phyloP scores from a whole-genome alignment of 2,797 vertebrate genomes.

The Syncerus caffer region DNA sequence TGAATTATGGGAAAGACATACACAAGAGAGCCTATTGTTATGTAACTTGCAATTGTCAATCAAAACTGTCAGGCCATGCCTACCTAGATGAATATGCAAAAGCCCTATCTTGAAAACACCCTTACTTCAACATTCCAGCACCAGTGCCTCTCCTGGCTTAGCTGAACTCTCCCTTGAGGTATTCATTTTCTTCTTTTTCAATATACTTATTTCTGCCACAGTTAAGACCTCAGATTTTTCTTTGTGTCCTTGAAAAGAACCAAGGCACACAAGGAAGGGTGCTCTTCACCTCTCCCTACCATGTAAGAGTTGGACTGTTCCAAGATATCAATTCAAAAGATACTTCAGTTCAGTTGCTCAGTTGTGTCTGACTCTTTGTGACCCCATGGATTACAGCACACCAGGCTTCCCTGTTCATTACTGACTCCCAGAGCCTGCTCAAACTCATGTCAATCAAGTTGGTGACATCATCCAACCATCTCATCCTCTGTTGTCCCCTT shows the following conservation, averaged over 20 bases:
- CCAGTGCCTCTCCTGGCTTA: background rate
- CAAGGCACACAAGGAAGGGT: background rate
- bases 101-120: background rate
- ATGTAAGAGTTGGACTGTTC: background rate
- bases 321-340: background rate
- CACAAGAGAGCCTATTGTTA: background rate
- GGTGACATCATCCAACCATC: background rate
- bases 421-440: background rate
- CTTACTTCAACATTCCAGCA: background rate
- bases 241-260: background rate
- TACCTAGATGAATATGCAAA: background rate
- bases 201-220: background rate
- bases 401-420: background rate
- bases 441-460: background rate
- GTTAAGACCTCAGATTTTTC: background rate
- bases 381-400: background rate
- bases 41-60: background rate
- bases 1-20: background rate
- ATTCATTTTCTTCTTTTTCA: background rate
- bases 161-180: background rate
- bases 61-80: background rate
- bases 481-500: background rate
- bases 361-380: background rate
- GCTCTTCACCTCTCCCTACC: background rate
- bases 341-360: background rate